Conservation (phyloP, 1,140 invertebrate species). For the Hermetia illucens region DNA sequence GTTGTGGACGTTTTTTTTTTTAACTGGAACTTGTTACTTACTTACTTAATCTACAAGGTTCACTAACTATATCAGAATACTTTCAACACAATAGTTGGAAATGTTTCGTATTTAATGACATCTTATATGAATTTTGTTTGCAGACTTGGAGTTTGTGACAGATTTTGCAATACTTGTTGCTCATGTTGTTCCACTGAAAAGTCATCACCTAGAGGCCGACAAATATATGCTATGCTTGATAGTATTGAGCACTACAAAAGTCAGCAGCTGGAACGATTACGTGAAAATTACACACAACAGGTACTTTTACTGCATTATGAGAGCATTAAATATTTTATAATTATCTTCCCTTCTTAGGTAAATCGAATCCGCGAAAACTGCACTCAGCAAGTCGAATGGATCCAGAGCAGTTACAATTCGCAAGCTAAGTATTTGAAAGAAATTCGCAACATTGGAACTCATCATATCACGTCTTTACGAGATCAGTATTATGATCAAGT, state of each 20-base stretch:
- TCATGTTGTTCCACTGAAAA: conserved; percentile 51
- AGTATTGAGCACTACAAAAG: conserved; percentile 82
- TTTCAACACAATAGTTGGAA: too few relatives aligned
- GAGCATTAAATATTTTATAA: neutral
- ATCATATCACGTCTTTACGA: conserved; percentile 65
- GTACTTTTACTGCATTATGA: conserved; percentile 33
- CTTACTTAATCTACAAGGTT: too few relatives aligned
- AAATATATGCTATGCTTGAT: conserved; percentile 75
- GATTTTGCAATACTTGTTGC: conserved; percentile 40
- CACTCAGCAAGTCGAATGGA: conserved; percentile 82
- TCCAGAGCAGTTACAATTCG: conserved; percentile 76
- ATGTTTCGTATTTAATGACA: too few relatives aligned
- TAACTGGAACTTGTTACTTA: too few relatives aligned
- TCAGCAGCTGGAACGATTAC: conserved; percentile 69
- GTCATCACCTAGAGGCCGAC: conserved; percentile 57
- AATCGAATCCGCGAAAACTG: conserved; percentile 85
- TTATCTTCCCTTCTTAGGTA: conserved; percentile 37
- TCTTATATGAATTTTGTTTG: too few relatives aligned
- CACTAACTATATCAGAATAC: too few relatives aligned
- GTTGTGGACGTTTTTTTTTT: too few relatives aligned
- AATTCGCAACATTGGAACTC: conserved; percentile 79
- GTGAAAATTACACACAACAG: conserved; percentile 85
- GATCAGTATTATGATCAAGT: conserved; percentile 87
- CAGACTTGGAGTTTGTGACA: conserved; percentile 48
- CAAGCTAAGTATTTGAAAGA: conserved; percentile 78